Conservation (phyloP, 2,888 invertebrate species). For the Gonocerus acuteangulatus region DNA sequence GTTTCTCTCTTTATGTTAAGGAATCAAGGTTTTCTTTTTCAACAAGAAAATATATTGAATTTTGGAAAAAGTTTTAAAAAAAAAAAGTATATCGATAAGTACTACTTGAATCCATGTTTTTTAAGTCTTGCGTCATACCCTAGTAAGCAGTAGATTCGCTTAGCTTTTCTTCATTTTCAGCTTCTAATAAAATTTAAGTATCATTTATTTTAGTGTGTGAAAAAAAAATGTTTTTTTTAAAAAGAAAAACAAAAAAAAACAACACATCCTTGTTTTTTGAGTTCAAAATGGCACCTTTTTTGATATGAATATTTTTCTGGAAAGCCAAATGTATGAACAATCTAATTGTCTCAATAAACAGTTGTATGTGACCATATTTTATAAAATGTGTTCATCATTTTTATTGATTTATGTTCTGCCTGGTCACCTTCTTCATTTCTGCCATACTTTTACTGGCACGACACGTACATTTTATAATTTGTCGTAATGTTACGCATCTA, state of each 20-base stretch:
- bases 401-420: conserved; percentile 16
- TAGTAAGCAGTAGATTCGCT: conserved; percentile 36
- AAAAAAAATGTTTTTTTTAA: conserved; percentile 20
- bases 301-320: conserved; percentile 30
- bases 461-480: no score
- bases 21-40: not conserved
- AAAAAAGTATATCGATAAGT: not conserved
- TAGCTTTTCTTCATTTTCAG: conserved; percentile 36
- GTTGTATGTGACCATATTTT: conserved; percentile 39
- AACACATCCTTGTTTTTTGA: conserved; percentile 32
- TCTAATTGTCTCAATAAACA: conserved; percentile 38
- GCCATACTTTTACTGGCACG: not conserved
- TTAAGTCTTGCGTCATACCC: conserved; percentile 38
- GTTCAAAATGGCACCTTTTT: conserved; percentile 34
- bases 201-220: conserved; percentile 32
- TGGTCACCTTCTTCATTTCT: not conserved
- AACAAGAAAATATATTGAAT: not conserved
- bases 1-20: conserved; percentile 14
- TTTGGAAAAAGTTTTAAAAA: no score
- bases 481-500: no score
- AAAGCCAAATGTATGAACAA: conserved; percentile 36
- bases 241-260: not conserved
- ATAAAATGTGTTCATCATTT: conserved; percentile 33
- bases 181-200: conserved; percentile 35
- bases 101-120: conserved; percentile 14